Percentiles rank a stretch among this genome's conserved stretches.
Evolutionary conservation across 2,797 vertebrate genomes (phyloP).

Genomic region (Carduelis carduelis): DNA sequence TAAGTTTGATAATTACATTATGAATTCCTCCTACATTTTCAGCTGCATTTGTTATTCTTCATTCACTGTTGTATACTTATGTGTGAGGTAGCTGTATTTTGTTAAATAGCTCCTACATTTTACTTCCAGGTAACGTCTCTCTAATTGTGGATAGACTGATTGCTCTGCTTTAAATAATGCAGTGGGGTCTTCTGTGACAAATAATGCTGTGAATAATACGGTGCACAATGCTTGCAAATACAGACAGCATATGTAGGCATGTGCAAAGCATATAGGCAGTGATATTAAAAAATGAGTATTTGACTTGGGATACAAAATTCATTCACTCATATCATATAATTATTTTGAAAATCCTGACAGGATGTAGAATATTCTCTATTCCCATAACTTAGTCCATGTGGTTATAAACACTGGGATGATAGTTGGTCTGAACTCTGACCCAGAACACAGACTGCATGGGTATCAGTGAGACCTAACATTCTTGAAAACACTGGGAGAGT

Average conservation of each 20-base stretch:
- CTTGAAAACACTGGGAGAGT: background rate
- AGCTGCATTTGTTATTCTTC: constrained; percentile 28
- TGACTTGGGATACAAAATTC: background rate
- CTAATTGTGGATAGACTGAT: background rate
- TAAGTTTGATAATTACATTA: constrained; percentile 40
- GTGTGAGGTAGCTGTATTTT: constrained; percentile 15
- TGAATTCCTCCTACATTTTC: constrained; percentile 35
- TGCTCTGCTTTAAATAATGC: background rate
- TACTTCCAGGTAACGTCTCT: background rate
- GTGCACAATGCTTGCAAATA: background rate
- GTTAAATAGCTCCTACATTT: constrained; percentile 23
- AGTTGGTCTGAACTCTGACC: background rate
- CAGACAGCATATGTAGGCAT: background rate
- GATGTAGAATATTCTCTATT: background rate
- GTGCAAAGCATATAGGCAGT: background rate
- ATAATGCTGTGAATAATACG: background rate
- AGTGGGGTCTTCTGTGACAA: background rate
- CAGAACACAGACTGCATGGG: background rate
- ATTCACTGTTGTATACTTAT: background rate
- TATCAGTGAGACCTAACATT: background rate
- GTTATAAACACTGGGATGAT: background rate
- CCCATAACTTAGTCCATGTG: background rate
- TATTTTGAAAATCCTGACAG: background rate
- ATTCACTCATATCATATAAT: background rate
- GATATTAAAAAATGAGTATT: background rate